Percentiles rank a stretch among this genome's conserved stretches.
Evolutionary conservation across 1,140 invertebrate genomes (phyloP).

Genomic region (Sipha flava): DNA sequence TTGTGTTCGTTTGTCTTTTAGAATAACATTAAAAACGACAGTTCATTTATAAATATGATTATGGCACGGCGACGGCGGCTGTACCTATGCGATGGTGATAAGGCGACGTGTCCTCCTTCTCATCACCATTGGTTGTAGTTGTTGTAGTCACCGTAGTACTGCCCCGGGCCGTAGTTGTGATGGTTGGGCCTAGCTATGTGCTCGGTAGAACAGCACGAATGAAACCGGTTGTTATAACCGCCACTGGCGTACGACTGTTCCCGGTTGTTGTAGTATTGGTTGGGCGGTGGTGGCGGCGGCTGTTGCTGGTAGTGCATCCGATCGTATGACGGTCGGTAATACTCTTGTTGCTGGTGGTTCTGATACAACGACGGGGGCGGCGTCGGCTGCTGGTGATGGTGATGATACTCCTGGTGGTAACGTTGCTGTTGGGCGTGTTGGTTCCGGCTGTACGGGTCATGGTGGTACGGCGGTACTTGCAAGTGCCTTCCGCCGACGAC

Average conservation of each 20-base stretch:
- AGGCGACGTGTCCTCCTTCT: neutral
- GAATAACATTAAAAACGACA: neutral
- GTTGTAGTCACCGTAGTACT: conserved; percentile 18
- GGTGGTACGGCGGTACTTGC: neutral
- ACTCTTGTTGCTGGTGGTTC: conserved; percentile 34
- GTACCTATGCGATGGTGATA: neutral
- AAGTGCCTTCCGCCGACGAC: neutral
- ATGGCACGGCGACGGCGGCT: neutral
- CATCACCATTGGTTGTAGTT: conserved; percentile 7
- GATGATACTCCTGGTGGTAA: conserved; percentile 12
- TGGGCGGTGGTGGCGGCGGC: conserved; percentile 25
- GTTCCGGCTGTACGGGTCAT: neutral
- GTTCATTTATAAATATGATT: neutral
- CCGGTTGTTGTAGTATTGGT: conserved; percentile 4
- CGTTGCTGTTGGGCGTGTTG: conserved; percentile 13
- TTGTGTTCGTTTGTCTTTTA: neutral
- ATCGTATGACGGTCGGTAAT: conserved; percentile 25
- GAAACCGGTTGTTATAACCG: conserved; percentile 21
- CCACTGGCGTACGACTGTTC: neutral
- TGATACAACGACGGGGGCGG: conserved; percentile 26
- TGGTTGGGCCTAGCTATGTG: neutral
- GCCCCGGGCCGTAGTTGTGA: neutral
- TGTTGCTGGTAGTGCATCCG: conserved; percentile 34
- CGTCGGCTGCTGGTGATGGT: conserved; percentile 32
- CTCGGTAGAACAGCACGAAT: conserved; percentile 21